Base-by-base conservation (phyloP, 1,140 invertebrate genomes). In the Brachionus calyciflorus region DNA sequence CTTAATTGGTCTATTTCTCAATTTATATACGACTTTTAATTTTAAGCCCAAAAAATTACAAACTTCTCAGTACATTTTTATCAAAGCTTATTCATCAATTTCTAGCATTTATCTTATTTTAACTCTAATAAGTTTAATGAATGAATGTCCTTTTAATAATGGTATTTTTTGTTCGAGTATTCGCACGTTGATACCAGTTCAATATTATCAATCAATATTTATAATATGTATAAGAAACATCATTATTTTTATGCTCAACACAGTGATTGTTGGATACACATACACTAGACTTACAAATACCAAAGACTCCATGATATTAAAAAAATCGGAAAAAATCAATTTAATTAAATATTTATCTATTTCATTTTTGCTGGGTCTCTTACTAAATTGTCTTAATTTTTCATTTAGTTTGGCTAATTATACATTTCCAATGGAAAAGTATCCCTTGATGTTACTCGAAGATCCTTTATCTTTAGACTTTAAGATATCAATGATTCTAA, bases 71-170 rank as follows among this genome's bases (percentile, higher is more conserved):
- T 21, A 21, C 12, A 24, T 2, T 21, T 53, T 53, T 21, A 12
- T 53, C 9, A 21, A 24, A 5, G 19, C 30, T 17, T 60, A 60
- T 37, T 37, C 55, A 17, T 2, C 37, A 3, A 12, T 60, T 19
- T 33, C 12, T 33, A 17, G 33, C 17, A 17, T 37, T 33, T 60
- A 60, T 60, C 37, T 60, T 60, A 33, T 60, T 4, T 7, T 60
- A 19, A 40, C 55, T 33, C 19, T 60, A 17, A 60, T 33, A 28
- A 60, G n/a, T 60, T 7, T 60, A 17, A 7, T 60, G 4, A 60
- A 60, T 9, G 55, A 60, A 33, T 60, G 55, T 41, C 55, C 55
- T 9, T 60, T 60, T 9, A 37, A 60, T 5, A 37, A 60, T 33
- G 55, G 55, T 7, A 3, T 60, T 6, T 60, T 60, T 60, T 60